Evolutionary conservation across 2,797 vertebrate genomes (phyloP), one percentile per base, ranked within the genome.

Genomic region (Dallia pectoralis): DNA sequence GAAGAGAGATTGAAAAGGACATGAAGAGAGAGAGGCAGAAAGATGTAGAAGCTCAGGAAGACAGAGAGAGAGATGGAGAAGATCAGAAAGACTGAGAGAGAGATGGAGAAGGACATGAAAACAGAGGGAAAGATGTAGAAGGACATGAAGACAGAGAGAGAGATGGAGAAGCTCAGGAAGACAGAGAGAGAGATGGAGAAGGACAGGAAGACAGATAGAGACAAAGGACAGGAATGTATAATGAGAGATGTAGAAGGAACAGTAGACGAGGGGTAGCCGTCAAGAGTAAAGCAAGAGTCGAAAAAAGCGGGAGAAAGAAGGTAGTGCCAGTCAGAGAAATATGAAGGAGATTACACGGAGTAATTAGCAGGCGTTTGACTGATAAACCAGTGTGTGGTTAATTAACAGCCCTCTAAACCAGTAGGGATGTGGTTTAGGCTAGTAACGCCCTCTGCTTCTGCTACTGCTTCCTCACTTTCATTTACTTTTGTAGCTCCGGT

Each of bases 361-460:
- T 93, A 93, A 95, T 94, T 94, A 95, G 91, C 88, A 91, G 88
- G 87, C 82, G 82, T 89, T 86, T 92, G 88, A 91, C 90, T 87
- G 91, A 94, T 95, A 93, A 94, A 93, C 87, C 85, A 88, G 81
- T 81, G 88, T 89, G 87, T 87, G 89, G 90, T 93, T 94, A 94
- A 95, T 95, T 93, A 94, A 88, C 89, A 89, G 83, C 89, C 88
- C 82, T 92, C 91, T 85, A 82, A n/a, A 92, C 91, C 92, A 88
- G 84, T 87, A 91, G 90, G 85, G 81, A 85, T 85, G 79, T 78
- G 76, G 32, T 12, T n/a, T 78, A 80, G 79, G 84, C 82, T 71
- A 63, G 75, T 77, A 82, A 73, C 69, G 14, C 69, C 32, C 66
- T 75, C 36, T 47, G 48, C 75, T 33, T 2, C 3, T 1, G 1